A percentile compares a stretch with the other conserved stretches of the same genome.
These are phyloP conservation scores for Stenodema calcarata DNA, from an alignment of 2,888 invertebrate species.

Conservation along the genomic window DNA sequence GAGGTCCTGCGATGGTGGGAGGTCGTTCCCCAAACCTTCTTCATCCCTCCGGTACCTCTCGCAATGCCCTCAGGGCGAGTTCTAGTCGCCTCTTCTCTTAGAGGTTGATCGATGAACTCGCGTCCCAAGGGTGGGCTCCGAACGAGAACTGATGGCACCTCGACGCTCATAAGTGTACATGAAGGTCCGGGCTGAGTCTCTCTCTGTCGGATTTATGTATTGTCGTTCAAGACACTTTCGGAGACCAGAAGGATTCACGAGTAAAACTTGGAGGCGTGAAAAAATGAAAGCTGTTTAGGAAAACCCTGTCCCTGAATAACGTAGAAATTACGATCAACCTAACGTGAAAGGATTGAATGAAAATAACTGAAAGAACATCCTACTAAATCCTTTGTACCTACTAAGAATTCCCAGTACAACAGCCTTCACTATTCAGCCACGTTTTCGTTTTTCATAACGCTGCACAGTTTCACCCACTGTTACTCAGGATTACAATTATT, in stretches of 20 bases:
- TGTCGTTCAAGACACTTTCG: not conserved
- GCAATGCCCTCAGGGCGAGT: not conserved
- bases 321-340: too few species aligned
- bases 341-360: too few species aligned
- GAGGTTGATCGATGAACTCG: slow-evolving; percentile 12
- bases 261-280: not conserved
- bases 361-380: too few species aligned
- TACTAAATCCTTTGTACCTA: too few species aligned
- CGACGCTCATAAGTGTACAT: slow-evolving; percentile 3
- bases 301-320: too few species aligned
- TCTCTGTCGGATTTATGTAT: not conserved
- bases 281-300: not conserved
- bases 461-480: too few species aligned
- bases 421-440: too few species aligned
- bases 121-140: not conserved
- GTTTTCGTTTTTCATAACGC: too few species aligned
- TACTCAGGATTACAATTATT: too few species aligned
- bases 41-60: not conserved
- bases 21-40: not conserved
- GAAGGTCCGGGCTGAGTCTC: not conserved
- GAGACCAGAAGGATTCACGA: not conserved
- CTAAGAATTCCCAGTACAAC: too few species aligned
- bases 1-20: not conserved
- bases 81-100: not conserved
- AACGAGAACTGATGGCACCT: slow-evolving; percentile 11